Evolutionary conservation across 2,888 invertebrate genomes (phyloP).

Genomic region (Germaria angustata): DNA sequence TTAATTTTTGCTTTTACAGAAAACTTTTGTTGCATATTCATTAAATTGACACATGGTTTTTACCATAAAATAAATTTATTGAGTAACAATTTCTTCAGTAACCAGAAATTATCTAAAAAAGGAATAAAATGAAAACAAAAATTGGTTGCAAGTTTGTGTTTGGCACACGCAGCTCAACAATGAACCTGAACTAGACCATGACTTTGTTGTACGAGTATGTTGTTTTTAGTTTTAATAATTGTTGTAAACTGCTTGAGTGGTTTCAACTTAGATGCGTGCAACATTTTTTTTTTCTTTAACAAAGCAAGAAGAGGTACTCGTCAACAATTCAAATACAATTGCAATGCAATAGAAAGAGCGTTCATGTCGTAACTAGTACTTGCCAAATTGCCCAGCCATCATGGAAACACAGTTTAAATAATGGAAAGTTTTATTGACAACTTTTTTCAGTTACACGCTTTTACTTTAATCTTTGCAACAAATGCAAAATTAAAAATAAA

Average conservation of each 20-base stretch:
- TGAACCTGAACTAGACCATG: conserved; percentile 68
- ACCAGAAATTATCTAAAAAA: background rate
- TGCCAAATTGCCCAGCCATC: conserved; percentile 54
- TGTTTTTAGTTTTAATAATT: conserved; percentile 74
- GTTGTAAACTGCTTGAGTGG: conserved; percentile 61
- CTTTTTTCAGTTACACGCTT: background rate
- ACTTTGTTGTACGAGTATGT: conserved; percentile 52
- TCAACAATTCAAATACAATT: conserved; percentile 28
- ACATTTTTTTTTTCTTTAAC: conserved; percentile 13
- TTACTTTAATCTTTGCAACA: background rate
- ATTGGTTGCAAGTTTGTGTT: conserved; percentile 9
- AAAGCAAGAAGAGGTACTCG: conserved; percentile 12
- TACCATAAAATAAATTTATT: background rate
- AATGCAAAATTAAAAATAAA: conserved; percentile 3
- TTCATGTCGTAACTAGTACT: conserved; percentile 51
- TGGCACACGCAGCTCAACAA: conserved; percentile 33
- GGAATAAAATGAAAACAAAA: background rate
- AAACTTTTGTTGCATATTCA: background rate
- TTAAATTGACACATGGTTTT: conserved; percentile 1
- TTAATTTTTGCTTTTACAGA: conserved; percentile 20
- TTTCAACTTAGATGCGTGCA: conserved; percentile 58
- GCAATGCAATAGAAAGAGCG: background rate
- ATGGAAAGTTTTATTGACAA: conserved; percentile 62
- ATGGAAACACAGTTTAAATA: conserved; percentile 30
- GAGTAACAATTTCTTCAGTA: too few species aligned